Evolutionary conservation across 2,888 invertebrate species (phyloP).

Genomic region (Elegia similella): DNA sequence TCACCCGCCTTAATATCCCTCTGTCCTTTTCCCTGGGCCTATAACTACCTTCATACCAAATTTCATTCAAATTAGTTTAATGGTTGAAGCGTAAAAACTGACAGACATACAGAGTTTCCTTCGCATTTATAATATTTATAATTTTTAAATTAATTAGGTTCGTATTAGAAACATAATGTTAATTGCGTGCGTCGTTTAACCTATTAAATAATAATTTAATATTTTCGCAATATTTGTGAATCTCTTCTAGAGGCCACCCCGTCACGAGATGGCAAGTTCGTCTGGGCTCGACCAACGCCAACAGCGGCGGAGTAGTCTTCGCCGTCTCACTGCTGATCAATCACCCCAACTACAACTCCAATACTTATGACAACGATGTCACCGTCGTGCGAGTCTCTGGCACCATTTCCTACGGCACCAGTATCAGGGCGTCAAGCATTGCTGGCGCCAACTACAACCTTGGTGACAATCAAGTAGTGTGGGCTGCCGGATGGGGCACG

Average conservation of each 20-base stretch:
- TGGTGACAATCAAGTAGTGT: slow-evolving; percentile 41
- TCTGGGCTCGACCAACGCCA: slow-evolving; percentile 37
- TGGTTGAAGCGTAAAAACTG: no score
- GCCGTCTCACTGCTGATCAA: slow-evolving; percentile 23
- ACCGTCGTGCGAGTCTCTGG: slow-evolving; percentile 36
- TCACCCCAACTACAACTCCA: slow-evolving; percentile 33
- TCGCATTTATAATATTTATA: no score
- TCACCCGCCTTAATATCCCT: no score
- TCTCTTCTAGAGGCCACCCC: slow-evolving; percentile 15
- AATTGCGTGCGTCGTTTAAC: no score
- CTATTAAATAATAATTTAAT: no score
- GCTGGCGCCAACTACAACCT: slow-evolving; percentile 42
- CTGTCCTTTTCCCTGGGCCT: no score
- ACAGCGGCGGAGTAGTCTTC: slow-evolving; percentile 39
- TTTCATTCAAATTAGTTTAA: no score
- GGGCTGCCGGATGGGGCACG: slow-evolving; percentile 51
- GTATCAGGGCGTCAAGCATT: slow-evolving; percentile 35
- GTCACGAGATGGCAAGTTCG: slow-evolving; percentile 32
- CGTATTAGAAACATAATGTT: no score
- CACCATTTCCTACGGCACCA: slow-evolving; percentile 25
- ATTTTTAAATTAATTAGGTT: no score
- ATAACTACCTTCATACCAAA: no score
- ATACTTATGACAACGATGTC: slow-evolving; percentile 41
- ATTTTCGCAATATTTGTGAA: background rate
- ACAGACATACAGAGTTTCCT: no score